phyloP scores from a whole-genome alignment of 2,113 vertebrate genomes.

The Odocoileus virginianus region DNA sequence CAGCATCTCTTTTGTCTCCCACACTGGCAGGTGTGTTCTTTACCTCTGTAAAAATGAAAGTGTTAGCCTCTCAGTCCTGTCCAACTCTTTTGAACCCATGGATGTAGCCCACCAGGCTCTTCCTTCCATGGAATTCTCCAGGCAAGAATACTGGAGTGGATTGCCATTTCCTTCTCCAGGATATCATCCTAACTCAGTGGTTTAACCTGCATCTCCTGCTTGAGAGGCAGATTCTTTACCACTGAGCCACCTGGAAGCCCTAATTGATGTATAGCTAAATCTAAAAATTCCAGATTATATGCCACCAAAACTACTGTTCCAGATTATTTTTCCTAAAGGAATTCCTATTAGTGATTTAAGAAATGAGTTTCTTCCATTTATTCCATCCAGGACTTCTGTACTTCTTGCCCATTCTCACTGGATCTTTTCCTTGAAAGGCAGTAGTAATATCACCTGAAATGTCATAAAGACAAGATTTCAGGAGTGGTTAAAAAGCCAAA shows the following conservation, averaged over 20 bases:
- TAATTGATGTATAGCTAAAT: neutral
- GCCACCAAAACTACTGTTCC: neutral
- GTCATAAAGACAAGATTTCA: neutral
- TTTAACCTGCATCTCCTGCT: neutral
- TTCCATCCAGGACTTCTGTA: neutral
- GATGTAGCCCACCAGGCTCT: neutral
- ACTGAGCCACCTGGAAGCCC: neutral
- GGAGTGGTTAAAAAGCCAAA: neutral
- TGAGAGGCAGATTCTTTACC: neutral
- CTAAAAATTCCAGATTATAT: neutral
- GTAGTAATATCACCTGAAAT: neutral
- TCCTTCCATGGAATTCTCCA: neutral
- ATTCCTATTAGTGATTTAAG: neutral
- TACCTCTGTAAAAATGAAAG: neutral
- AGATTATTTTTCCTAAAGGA: neutral
- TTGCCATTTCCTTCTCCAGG: neutral
- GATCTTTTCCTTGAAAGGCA: neutral
- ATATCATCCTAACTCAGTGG: accelerated
- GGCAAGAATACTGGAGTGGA: neutral
- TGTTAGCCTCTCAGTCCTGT: neutral
- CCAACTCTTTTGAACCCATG: neutral
- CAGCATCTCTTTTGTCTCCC: neutral
- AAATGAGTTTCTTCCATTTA: neutral
- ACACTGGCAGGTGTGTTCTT: neutral
- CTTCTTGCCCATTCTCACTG: neutral